Evolutionary conservation across 2,888 invertebrate species (phyloP).

Genomic region (Drosophila sordidapex): DNA sequence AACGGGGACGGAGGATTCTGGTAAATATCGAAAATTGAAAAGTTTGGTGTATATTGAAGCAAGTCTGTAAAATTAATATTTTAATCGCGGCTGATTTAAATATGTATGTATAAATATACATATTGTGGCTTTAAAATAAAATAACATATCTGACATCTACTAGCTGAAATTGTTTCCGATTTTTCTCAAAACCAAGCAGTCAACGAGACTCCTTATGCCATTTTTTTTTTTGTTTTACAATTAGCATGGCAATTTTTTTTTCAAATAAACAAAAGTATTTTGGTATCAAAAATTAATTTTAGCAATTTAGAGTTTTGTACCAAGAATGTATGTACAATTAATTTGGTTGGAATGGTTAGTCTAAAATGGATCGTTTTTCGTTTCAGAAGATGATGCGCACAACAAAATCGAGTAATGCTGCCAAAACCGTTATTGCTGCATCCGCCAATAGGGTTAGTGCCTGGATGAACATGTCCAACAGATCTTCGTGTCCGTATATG

Average conservation of each 20-base stretch:
- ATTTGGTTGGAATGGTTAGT: slow-evolving; percentile 21
- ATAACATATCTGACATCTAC: background rate
- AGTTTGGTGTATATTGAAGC: background rate
- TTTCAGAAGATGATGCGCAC: background rate
- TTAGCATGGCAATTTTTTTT: slow-evolving; percentile 2
- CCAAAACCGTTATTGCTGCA: background rate
- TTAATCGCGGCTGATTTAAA: background rate
- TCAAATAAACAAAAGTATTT: slow-evolving; percentile 3
- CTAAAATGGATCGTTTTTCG: background rate
- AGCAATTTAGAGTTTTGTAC: background rate
- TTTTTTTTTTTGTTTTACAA: too few relatives aligned
- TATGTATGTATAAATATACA: too few relatives aligned
- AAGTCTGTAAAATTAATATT: background rate
- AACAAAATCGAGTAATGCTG: slow-evolving; percentile 6
- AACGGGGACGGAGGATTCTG: background rate
- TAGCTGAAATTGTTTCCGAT: background rate
- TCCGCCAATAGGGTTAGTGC: background rate
- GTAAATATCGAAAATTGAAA: background rate
- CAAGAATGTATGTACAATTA: background rate
- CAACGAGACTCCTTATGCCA: background rate
- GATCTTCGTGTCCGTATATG: slow-evolving; percentile 12
- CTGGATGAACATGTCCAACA: slow-evolving; percentile 16
- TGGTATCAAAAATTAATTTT: background rate
- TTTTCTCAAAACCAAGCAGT: background rate
- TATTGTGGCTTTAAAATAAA: background rate